Conservation (phyloP, 2,797 vertebrate species). For the Propithecus perrieri region DNA sequence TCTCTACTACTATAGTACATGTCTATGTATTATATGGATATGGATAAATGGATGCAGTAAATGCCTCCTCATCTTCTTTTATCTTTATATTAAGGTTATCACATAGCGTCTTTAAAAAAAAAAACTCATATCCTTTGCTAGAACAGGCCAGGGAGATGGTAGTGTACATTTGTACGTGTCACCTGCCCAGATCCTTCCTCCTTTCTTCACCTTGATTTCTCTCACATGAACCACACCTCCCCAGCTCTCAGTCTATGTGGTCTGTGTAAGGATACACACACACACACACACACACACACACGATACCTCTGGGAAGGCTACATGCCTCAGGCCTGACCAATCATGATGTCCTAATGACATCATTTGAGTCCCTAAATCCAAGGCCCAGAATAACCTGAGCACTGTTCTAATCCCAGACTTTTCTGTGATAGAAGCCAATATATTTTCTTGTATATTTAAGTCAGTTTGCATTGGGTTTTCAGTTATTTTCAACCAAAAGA, state of each 20-base stretch:
- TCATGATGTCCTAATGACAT: neutral
- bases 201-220: neutral
- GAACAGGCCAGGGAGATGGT: neutral
- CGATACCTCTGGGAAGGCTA: neutral
- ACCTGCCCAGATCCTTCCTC: neutral
- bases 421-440: neutral
- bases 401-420: neutral
- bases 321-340: neutral
- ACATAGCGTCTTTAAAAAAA: neutral
- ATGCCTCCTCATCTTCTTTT: neutral
- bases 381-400: neutral
- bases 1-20: neutral
- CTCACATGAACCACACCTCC: neutral
- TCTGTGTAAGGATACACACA: neutral
- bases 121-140: neutral
- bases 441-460: neutral
- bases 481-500: constrained; percentile 16
- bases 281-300: neutral
- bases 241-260: neutral
- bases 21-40: neutral
- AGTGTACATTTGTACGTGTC: neutral
- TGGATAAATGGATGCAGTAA: neutral
- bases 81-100: neutral
- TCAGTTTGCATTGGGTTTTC: neutral
- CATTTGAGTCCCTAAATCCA: neutral